phyloP scores from a whole-genome alignment of 2,113 vertebrate species.

The Nannospalax galili region DNA sequence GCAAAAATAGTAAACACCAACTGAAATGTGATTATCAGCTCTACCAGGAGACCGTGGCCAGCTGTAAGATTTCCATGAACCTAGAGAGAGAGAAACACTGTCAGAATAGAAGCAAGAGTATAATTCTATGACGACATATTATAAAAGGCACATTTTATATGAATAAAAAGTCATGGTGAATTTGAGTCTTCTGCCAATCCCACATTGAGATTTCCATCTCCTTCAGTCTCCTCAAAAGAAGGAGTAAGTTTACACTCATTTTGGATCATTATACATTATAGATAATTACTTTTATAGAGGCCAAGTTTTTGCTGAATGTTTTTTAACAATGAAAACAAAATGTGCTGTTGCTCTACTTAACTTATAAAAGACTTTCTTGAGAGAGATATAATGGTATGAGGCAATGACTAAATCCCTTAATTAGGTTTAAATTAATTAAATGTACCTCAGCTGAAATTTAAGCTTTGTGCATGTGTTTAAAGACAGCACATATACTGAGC shows the following conservation, averaged over 20 bases:
- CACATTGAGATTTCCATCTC: background rate
- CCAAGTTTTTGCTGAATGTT: slow-evolving; percentile 46
- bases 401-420: slow-evolving; percentile 84
- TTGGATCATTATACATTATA: slow-evolving; percentile 1
- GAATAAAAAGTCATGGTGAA: background rate
- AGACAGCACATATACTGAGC: slow-evolving; percentile 76
- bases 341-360: slow-evolving; percentile 79
- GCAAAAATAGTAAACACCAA: slow-evolving; percentile 98
- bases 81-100: slow-evolving; percentile 83
- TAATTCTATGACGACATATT: background rate
- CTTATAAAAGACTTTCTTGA: slow-evolving; percentile 73
- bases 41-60: slow-evolving; percentile 94
- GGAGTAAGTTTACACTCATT: background rate
- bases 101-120: slow-evolving; percentile 53
- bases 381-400: slow-evolving; percentile 83
- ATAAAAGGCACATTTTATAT: slow-evolving; percentile 13
- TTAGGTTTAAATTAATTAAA: slow-evolving; percentile 87
- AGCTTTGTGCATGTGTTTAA: slow-evolving; percentile 45
- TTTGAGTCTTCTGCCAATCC: background rate
- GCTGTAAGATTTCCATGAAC: slow-evolving; percentile 90
- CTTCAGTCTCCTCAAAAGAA: background rate
- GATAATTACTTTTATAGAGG: slow-evolving; percentile 64
- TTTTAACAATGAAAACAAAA: slow-evolving; percentile 64
- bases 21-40: slow-evolving; percentile 97
- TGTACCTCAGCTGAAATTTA: slow-evolving; percentile 86